Percentiles rank a stretch among this genome's conserved stretches.
These are phyloP conservation scores for Dicyrtoma fusca DNA, from an alignment of 2,888 invertebrate species.

Conservation along the genomic window DNA sequence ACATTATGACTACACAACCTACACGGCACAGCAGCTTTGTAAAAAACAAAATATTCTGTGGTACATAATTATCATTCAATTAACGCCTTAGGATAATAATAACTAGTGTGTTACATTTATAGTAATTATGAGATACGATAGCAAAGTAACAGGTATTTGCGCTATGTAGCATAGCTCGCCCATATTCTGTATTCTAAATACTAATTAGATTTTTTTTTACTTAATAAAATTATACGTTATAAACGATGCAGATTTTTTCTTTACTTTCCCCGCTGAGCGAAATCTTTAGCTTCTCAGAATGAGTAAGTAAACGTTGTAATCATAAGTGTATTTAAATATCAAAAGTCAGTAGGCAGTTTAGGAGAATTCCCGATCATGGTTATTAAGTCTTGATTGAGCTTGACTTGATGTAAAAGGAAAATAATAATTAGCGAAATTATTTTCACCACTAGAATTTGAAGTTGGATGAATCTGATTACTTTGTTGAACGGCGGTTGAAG, in stretches of 20 bases:
- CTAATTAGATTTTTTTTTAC: neutral
- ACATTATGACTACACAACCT: neutral
- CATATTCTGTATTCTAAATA: neutral
- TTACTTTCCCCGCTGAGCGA: too few species aligned
- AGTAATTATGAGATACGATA: too few species aligned
- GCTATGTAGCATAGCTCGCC: too few species aligned
- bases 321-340: neutral
- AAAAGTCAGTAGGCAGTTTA: constrained; percentile 7
- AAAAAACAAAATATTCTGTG: neutral
- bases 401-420: constrained; percentile 35
- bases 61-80: too few species aligned
- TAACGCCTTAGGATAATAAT: too few species aligned
- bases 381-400: constrained; percentile 30
- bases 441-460: constrained; percentile 25
- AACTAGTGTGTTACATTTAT: too few species aligned
- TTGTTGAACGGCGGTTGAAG: constrained; percentile 12
- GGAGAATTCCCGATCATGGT: constrained; percentile 32
- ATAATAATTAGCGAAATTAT: constrained; percentile 36
- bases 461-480: constrained; percentile 17
- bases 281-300: too few species aligned
- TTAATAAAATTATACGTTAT: neutral
- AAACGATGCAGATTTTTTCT: too few species aligned
- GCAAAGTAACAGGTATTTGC: too few species aligned
- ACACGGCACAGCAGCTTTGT: constrained; percentile 10
- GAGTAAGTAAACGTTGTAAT: too few species aligned